phyloP scores from a whole-genome alignment of 2,797 vertebrate species.

The Buphagus erythrorhynchus region DNA sequence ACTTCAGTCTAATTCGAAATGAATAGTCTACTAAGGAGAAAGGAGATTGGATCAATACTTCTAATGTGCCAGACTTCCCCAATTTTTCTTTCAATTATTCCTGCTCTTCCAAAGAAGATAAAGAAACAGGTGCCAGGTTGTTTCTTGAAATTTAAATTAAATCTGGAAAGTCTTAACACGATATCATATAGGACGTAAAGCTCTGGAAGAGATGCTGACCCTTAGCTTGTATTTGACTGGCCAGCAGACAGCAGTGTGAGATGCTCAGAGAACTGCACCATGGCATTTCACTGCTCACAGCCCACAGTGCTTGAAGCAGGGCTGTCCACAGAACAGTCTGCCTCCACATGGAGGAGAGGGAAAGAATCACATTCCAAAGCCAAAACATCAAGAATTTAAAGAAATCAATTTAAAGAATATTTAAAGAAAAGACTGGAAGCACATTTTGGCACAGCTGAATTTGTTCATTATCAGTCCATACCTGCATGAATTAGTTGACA shows the following conservation, averaged over 20 bases:
- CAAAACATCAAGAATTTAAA: background rate
- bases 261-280: background rate
- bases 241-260: background rate
- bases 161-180: background rate
- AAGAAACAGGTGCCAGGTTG: background rate
- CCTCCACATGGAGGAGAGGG: background rate
- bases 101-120: background rate
- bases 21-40: background rate
- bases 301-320: background rate
- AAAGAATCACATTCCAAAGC: background rate
- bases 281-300: background rate
- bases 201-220: background rate
- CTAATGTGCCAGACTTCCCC: background rate
- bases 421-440: too few species aligned
- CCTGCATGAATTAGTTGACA: background rate
- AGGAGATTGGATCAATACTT: background rate
- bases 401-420: background rate
- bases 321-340: background rate
- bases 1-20: background rate
- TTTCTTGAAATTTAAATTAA: background rate
- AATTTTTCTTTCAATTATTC: background rate
- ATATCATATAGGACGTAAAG: background rate
- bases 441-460: background rate
- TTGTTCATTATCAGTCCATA: background rate
- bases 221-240: background rate